Evolutionary conservation across 2,888 invertebrate species (phyloP).

Genomic region (Ferrisia virgata): DNA sequence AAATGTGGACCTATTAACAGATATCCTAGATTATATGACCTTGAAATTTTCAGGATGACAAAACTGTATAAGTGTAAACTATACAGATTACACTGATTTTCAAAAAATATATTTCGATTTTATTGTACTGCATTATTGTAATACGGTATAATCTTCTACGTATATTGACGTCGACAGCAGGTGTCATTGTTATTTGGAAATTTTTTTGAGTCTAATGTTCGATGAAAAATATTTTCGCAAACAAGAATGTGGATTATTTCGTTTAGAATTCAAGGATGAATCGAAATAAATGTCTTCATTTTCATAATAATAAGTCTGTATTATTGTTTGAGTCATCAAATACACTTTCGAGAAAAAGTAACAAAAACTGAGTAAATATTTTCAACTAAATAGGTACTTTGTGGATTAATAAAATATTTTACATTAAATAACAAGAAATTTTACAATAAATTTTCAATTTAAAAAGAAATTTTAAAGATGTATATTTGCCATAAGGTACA

Average conservation of each 20-base stretch:
- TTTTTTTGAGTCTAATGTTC: background rate
- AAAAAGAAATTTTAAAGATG: too few relatives aligned
- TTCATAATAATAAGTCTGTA: background rate
- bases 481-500: too few relatives aligned
- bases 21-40: background rate
- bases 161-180: background rate
- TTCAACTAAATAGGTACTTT: too few relatives aligned
- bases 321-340: background rate
- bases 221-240: background rate
- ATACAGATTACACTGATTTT: too few relatives aligned
- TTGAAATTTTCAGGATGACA: background rate
- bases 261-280: background rate
- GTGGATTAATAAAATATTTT: too few relatives aligned
- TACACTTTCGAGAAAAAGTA: background rate
- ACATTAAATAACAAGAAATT: too few relatives aligned
- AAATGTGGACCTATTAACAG: background rate
- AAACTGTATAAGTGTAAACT: background rate
- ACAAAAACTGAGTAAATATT: too few relatives aligned
- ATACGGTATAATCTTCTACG: too few relatives aligned
- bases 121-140: too few relatives aligned
- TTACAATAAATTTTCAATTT: too few relatives aligned
- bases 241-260: background rate
- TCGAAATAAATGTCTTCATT: background rate
- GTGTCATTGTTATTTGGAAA: background rate
- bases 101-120: too few relatives aligned